phyloP scores from a whole-genome alignment of 2,113 vertebrate species.

The Rana temporaria region DNA sequence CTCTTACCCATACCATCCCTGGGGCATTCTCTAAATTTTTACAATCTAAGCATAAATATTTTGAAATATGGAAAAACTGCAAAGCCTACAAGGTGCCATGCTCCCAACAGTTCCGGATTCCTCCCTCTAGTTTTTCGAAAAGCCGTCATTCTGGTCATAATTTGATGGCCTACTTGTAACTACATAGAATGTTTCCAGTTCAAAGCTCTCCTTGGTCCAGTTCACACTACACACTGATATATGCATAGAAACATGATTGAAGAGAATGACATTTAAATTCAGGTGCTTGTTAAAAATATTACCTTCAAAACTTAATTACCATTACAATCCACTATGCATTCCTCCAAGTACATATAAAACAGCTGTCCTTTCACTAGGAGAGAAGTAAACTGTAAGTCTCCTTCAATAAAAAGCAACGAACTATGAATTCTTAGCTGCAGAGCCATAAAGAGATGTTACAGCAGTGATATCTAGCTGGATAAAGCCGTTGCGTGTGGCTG shows the following conservation, averaged over 20 bases:
- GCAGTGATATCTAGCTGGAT: conserved; percentile 70
- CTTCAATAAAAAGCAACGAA: conserved; percentile 69
- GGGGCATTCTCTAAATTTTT: too few species aligned
- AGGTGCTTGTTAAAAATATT: conserved; percentile 65
- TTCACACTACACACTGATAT: conserved; percentile 45
- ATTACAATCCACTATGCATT: conserved; percentile 63
- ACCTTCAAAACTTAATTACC: conserved; percentile 68
- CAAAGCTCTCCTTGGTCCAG: background rate
- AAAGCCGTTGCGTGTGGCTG: conserved; percentile 62
- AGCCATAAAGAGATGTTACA: conserved; percentile 67
- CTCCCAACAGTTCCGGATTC: too few species aligned
- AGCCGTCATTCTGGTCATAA: background rate
- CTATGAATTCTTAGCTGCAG: conserved; percentile 67
- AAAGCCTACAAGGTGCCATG: too few species aligned
- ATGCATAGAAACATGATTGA: conserved; percentile 51
- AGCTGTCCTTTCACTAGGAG: conserved; percentile 64
- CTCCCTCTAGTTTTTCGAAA: too few species aligned
- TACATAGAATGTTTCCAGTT: conserved; percentile 29
- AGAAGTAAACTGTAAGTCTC: conserved; percentile 66
- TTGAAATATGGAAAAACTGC: too few species aligned
- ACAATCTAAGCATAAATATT: too few species aligned
- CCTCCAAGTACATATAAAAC: conserved; percentile 63
- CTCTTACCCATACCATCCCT: too few species aligned
- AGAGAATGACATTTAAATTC: conserved; percentile 61
- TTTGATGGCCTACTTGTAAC: conserved; percentile 1